phyloP scores from a whole-genome alignment of 1,140 invertebrate genomes.

The Hyles vespertilio region DNA sequence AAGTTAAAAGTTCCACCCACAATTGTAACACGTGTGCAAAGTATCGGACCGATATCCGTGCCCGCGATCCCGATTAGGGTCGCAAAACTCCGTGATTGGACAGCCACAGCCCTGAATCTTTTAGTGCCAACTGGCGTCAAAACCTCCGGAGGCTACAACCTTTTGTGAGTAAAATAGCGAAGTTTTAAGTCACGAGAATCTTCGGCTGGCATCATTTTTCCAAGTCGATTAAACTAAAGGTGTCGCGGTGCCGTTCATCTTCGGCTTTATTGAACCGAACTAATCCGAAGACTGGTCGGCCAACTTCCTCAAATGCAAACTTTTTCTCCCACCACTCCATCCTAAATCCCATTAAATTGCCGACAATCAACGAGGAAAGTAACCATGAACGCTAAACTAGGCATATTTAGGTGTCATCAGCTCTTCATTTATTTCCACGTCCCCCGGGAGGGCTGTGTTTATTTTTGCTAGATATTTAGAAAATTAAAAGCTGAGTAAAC shows the following conservation, averaged over 20 bases:
- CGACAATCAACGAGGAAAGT: conserved; percentile 30
- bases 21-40: too few species aligned
- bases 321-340: conserved; percentile 9
- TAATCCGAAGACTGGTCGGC: background rate
- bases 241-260: background rate
- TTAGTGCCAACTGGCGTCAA: conserved; percentile 14
- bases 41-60: too few species aligned
- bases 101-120: conserved; percentile 10
- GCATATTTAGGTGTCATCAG: conserved; percentile 26
- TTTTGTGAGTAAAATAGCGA: conserved; percentile 19
- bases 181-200: conserved; percentile 22
- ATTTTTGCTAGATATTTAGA: conserved; percentile 27
- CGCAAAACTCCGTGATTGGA: conserved; percentile 6
- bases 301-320: background rate
- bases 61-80: conserved; percentile 11
- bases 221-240: conserved; percentile 19
- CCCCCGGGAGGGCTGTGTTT: conserved; percentile 18
- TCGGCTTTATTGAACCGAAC: background rate
- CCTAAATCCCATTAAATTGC: conserved; percentile 13
- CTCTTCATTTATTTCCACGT: conserved; percentile 23
- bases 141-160: conserved; percentile 19
- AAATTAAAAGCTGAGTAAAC: conserved; percentile 31
- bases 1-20: too few species aligned
- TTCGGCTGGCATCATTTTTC: conserved; percentile 17
- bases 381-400: conserved; percentile 26